Percentiles rank a stretch among this genome's conserved stretches.
phyloP scores from a whole-genome alignment of 1,140 invertebrate species.

The Chrysopa pallens region DNA sequence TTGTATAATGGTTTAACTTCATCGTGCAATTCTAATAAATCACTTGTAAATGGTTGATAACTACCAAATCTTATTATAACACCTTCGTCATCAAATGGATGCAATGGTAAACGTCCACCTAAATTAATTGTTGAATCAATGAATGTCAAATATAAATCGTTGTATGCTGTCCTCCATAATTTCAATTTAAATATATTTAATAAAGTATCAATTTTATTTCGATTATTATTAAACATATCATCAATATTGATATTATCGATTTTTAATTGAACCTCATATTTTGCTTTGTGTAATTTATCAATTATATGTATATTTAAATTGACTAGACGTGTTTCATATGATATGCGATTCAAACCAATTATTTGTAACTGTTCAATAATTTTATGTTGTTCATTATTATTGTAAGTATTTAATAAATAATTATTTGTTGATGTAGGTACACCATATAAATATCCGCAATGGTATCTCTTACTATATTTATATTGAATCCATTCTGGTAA shows the following conservation, averaged over 20 bases:
- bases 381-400: background rate
- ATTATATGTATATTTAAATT: conserved; percentile 41
- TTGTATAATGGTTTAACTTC: conserved; percentile 67
- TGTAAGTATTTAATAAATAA: background rate
- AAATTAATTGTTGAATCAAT: conserved; percentile 65
- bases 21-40: conserved; percentile 54
- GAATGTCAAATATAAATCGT: conserved; percentile 63
- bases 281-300: conserved; percentile 44
- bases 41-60: conserved; percentile 47
- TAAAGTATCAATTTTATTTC: conserved; percentile 37
- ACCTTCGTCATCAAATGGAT: conserved; percentile 69
- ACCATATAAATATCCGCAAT: conserved; percentile 60
- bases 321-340: conserved; percentile 53
- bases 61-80: conserved; percentile 68
- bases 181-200: conserved; percentile 54
- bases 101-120: conserved; percentile 60
- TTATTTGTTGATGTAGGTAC: conserved; percentile 28
- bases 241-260: conserved; percentile 77
- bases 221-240: conserved; percentile 49
- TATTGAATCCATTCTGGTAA: conserved; percentile 70
- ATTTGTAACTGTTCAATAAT: conserved; percentile 39
- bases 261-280: conserved; percentile 67
- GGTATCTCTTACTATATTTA: conserved; percentile 51
- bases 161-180: conserved; percentile 37
- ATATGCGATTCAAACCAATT: conserved; percentile 53